phyloP scores from a whole-genome alignment of 2,888 invertebrate species.

The Nemoura dubitans region DNA sequence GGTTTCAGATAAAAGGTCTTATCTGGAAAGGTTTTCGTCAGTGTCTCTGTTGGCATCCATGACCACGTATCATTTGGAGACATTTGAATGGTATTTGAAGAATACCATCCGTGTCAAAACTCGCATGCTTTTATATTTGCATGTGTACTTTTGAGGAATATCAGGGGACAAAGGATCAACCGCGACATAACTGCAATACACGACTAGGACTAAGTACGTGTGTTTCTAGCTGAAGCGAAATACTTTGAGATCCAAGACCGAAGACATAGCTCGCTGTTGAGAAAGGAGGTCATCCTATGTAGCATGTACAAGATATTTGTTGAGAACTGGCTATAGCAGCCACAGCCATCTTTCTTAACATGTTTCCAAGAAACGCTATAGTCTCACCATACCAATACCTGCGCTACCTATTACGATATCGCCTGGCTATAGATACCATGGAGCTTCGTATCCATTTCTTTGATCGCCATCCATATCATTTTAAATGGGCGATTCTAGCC shows the following conservation, averaged over 20 bases:
- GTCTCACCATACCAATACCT: background rate
- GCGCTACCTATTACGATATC: slow-evolving; percentile 3
- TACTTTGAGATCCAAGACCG: slow-evolving; percentile 1
- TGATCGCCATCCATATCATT: background rate
- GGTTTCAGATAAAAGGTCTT: background rate
- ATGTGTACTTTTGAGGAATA: slow-evolving; percentile 10
- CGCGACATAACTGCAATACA: slow-evolving; percentile 20
- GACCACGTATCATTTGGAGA: background rate
- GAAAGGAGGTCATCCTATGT: slow-evolving; percentile 40
- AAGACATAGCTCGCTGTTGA: background rate
- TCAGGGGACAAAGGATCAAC: background rate
- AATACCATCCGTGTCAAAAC: background rate
- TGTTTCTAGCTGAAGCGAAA: background rate
- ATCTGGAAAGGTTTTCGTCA: background rate
- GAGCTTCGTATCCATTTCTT: background rate
- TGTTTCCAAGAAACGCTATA: slow-evolving; percentile 12
- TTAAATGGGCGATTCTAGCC: background rate
- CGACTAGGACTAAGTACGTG: background rate
- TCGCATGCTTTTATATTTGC: background rate
- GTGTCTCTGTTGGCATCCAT: background rate
- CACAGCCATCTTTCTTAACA: slow-evolving; percentile 26
- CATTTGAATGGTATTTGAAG: background rate
- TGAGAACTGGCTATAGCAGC: slow-evolving; percentile 29
- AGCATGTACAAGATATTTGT: background rate
- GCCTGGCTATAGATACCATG: background rate